Base-by-base conservation (phyloP, 2,797 vertebrate species). In the Hirundo rustica region DNA sequence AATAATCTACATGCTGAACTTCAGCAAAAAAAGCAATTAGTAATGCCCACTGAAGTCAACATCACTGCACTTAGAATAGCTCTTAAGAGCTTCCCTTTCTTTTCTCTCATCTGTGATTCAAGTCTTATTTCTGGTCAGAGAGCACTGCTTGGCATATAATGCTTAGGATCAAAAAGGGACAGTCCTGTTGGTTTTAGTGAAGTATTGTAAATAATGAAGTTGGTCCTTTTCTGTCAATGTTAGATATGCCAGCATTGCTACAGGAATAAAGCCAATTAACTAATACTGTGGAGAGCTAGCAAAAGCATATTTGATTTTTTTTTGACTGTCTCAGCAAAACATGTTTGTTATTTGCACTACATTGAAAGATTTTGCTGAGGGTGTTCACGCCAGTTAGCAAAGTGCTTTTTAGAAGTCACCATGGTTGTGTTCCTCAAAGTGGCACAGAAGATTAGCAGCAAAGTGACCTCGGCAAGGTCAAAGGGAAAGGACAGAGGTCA, bases 291-390 rank as follows among this genome's bases (percentile, higher is more conserved):
- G 67, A 88, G 74, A 92, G 68, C 77, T 89, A 92, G 64, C 42
- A 91, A 89, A 73, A 86, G 53, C 25, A 5, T 90, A 45, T 90
- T 93, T 93, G 51, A 32, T 44, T 20, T 66, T 53, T 74, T 84
- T 75, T 55, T 36, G 11, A n/a, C 51, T 81, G 40, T 34, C 60
- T 95, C 82, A 93, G 65, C 87, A 89, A 89, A 94, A 73, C 20
- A 6, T 2, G 1, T 57, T 82, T 95, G 58, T 74, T 91, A 54
- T 92, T 95, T 96, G 68, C 40, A 40, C 85, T 88, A 25, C 8
- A 7, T 11, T 30, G 83, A 75, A 93, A 91, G 78, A 83, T 86
- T 88, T 95, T 96, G 66, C 93, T 88, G 92, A 88, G 81, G 36
- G 13, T 88, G 54, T 92, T 89, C 44, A 9, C 87, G 84, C 81